Base-by-base conservation (phyloP, 2,888 invertebrate species). In the Aspidiotus rigidus region DNA sequence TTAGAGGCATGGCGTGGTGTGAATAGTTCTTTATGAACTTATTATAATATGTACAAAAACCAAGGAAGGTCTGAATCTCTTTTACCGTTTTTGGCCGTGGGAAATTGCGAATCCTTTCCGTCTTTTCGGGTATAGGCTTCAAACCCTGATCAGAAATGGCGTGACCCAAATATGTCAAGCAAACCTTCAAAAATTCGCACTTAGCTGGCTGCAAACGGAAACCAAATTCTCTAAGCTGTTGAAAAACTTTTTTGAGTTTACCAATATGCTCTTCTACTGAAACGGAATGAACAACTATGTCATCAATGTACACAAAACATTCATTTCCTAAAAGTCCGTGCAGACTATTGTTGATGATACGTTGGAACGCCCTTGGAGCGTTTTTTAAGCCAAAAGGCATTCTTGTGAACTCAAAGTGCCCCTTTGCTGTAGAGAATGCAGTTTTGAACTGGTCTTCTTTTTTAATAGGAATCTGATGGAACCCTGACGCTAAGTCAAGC, bases 371-470 rank as follows among this genome's bases (percentile, higher is more conserved):
- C 1, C 75, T 73, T 0, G 76, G 76, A 0, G 76, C 75, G 42
- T 75, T 75, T 63, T 73, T 73, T 5, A 77, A 69, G 0, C 76
- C 76, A 72, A 77, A 76, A 0, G 74, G 73, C 74, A 76, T 74
- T 8, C 73, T 53, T 3, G 55, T 64, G 57, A 72, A 75, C 28
- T 75, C 73, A n/a, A 71, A 75, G 41, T 75, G 74, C 7, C 67
- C 71, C 40, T 44, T 6, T 9, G 44, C 44, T 1, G 70, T 66
- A 1, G 56, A 44, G 56, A 70, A 70, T 11, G 70, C 64, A 17
- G 64, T 70, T 66, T 70, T 70, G 44, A 42, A 17, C 7, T 2
- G 53, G 11, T 63, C 57, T 11, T 10, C n/a, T 28, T 10, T 11
- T 5, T 42, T 69, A 17, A 76, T 69, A 13, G 66, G 17, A 6